Evolutionary conservation across 1,140 invertebrate species (phyloP).

Genomic region (Cheumatopsyche charites): DNA sequence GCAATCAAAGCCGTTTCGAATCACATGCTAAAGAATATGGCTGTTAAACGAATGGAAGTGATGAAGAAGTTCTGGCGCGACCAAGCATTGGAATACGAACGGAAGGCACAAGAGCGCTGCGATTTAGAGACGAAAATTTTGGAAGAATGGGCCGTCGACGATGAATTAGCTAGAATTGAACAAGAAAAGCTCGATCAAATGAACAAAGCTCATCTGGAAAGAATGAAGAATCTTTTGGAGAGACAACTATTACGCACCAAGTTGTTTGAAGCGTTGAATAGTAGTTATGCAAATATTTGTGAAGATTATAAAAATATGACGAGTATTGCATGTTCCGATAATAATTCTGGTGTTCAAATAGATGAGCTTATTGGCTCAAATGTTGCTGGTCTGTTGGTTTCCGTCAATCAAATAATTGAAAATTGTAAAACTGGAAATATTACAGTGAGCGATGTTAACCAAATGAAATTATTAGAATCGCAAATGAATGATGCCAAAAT

Average conservation of each 20-base stretch:
- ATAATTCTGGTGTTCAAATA: conserved; percentile 50
- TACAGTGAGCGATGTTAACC: conserved; percentile 60
- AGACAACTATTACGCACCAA: conserved; percentile 57
- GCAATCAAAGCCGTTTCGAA: conserved; percentile 52
- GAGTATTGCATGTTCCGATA: conserved; percentile 51
- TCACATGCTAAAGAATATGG: conserved; percentile 55
- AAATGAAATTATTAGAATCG: conserved; percentile 53
- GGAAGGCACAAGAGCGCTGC: conserved; percentile 52
- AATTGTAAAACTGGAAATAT: conserved; percentile 59
- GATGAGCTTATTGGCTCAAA: conserved; percentile 52
- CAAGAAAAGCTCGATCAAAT: conserved; percentile 56
- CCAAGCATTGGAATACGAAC: conserved; percentile 55
- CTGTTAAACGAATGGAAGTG: conserved; percentile 52
- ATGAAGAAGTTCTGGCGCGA: conserved; percentile 54
- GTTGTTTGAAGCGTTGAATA: conserved; percentile 54
- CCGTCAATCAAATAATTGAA: conserved; percentile 61
- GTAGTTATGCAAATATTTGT: conserved; percentile 55
- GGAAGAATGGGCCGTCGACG: conserved; percentile 54
- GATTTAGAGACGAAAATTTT: conserved; percentile 55
- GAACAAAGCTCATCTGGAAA: conserved; percentile 55
- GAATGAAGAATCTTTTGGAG: conserved; percentile 58
- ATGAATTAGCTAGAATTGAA: conserved; percentile 55
- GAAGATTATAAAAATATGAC: conserved; percentile 56
- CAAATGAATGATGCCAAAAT: conserved; percentile 50
- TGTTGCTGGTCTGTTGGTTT: conserved; percentile 53